These are phyloP conservation scores for Garra rufa DNA, from an alignment of 2,113 vertebrate species.

Conservation along the genomic window DNA sequence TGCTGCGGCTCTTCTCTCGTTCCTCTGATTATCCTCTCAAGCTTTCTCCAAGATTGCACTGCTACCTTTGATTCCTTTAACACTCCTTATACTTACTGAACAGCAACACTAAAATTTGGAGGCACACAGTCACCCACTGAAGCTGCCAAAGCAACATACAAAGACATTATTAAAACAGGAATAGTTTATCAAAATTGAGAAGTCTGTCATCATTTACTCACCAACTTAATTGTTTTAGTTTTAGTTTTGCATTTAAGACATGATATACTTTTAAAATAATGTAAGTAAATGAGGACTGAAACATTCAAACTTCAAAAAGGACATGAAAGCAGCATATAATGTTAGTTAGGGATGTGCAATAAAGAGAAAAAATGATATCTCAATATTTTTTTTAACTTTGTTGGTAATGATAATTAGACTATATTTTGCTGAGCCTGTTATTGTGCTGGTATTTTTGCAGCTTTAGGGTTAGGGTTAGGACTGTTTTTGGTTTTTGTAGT, in stretches of 20 bases:
- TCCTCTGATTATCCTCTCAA: neutral
- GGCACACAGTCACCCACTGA: neutral
- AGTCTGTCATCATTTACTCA: too few relatives aligned
- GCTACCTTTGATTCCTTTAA: neutral
- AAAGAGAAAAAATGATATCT: too few relatives aligned
- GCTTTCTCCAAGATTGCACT: neutral
- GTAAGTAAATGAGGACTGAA: neutral
- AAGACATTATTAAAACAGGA: neutral
- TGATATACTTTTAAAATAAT: neutral
- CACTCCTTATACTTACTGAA: neutral
- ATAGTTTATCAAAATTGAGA: too few relatives aligned
- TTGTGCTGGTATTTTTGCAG: too few relatives aligned
- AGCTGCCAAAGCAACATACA: neutral
- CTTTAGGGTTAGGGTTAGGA: too few relatives aligned
- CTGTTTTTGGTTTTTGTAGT: too few relatives aligned
- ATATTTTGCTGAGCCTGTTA: too few relatives aligned
- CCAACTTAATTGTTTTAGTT: too few relatives aligned
- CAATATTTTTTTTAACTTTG: too few relatives aligned
- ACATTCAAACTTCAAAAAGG: neutral
- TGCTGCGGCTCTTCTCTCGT: neutral
- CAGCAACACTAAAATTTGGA: neutral
- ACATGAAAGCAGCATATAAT: neutral
- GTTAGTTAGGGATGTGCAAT: too few relatives aligned
- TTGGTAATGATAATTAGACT: too few relatives aligned
- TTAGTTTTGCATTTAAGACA: neutral